phyloP scores from a whole-genome alignment of 2,888 invertebrate species.

The Idaea biselata region DNA sequence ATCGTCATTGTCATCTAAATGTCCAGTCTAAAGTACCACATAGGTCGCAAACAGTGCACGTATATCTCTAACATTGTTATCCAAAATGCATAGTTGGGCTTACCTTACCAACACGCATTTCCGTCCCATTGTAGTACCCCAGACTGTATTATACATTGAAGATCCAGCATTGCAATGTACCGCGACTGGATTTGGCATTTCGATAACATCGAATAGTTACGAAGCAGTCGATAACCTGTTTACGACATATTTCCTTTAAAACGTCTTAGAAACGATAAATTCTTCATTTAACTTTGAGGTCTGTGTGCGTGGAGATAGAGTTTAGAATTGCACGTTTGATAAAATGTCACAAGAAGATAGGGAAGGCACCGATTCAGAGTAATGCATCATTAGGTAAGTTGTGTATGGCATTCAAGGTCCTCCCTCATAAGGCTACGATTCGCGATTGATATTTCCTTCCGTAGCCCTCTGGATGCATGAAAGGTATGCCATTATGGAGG shows the following conservation, averaged over 20 bases:
- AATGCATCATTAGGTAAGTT: constrained; percentile 56
- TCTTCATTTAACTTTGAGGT: constrained; percentile 10
- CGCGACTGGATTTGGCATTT: constrained; percentile 42
- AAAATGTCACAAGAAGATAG: constrained; percentile 36
- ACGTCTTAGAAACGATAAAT: constrained; percentile 15
- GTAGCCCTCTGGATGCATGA: constrained; percentile 32
- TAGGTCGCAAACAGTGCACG: not conserved
- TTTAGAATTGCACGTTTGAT: constrained; percentile 22
- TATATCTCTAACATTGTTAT: not conserved
- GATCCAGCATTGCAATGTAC: constrained; percentile 9
- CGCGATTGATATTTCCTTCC: constrained; percentile 60
- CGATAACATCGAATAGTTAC: constrained; percentile 49
- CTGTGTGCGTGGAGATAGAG: rapidly evolving
- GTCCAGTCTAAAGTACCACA: too few relatives aligned
- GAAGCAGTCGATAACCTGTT: constrained; percentile 46
- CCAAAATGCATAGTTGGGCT: not conserved
- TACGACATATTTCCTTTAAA: constrained; percentile 33
- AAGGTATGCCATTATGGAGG: constrained; percentile 39
- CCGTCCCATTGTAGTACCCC: not conserved
- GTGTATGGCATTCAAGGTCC: constrained; percentile 61
- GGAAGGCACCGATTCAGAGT: constrained; percentile 48
- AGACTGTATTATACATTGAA: constrained; percentile 1
- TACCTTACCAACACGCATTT: constrained; percentile 1
- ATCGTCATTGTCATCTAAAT: too few relatives aligned
- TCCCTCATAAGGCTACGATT: constrained; percentile 47